Conservation (phyloP, 2,888 invertebrate genomes). For the Molorchus minor region DNA sequence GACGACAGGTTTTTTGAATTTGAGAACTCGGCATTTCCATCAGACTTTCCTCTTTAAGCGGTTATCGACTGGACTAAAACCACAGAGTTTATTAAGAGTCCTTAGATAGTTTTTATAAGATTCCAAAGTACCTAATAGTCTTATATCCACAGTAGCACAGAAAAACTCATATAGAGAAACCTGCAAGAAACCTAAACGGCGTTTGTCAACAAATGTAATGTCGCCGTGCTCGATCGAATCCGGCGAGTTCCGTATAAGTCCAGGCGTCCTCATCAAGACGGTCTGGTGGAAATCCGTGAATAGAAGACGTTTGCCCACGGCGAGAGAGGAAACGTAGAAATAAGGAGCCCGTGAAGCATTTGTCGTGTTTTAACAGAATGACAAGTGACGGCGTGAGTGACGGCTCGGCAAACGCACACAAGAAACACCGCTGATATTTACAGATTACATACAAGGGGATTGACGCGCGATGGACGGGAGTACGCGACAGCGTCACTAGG, state of each 20-base stretch:
- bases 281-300: constrained; percentile 14
- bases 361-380: constrained; percentile 45
- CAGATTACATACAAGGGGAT: constrained; percentile 51
- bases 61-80: too few species aligned
- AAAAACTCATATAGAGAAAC: neutral
- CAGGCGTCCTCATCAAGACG: constrained; percentile 33
- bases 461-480: constrained; percentile 47
- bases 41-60: too few species aligned
- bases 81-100: too few species aligned
- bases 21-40: too few species aligned
- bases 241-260: constrained; percentile 34
- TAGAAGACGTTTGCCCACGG: constrained; percentile 3
- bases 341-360: constrained; percentile 41
- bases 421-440: constrained; percentile 46
- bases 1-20: too few species aligned
- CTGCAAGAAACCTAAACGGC: constrained; percentile 29
- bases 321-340: constrained; percentile 33
- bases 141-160: too few species aligned
- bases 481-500: constrained; percentile 16
- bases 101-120: too few species aligned
- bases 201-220: constrained; percentile 27
- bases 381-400: constrained; percentile 51
- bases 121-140: too few species aligned
- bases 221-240: constrained; percentile 28
- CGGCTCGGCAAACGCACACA: constrained; percentile 33